These are phyloP conservation scores for Bicyclus anynana DNA, from an alignment of 1,140 invertebrate species.

Conservation along the genomic window DNA sequence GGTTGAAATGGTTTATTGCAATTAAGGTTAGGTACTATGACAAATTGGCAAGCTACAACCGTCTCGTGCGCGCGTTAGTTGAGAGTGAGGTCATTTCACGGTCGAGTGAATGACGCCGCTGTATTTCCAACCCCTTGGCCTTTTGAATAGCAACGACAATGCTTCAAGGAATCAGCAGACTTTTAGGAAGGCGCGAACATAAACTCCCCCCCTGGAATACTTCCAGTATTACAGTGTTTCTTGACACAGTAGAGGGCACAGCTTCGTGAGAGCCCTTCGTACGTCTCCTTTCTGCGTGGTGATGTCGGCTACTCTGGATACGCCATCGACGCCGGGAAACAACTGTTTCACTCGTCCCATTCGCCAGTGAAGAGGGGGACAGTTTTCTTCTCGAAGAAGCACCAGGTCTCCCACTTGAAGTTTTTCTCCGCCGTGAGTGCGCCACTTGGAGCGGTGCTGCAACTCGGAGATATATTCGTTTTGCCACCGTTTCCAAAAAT, in stretches of 20 bases:
- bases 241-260: not conserved
- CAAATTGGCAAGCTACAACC: too few relatives aligned
- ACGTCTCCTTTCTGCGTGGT: not conserved
- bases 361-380: not conserved
- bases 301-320: constrained; percentile 28
- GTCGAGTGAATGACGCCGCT: too few relatives aligned
- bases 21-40: too few relatives aligned
- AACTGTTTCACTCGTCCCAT: constrained; percentile 32
- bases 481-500: constrained; percentile 33
- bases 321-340: constrained; percentile 30
- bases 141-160: too few relatives aligned
- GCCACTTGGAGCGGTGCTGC: constrained; percentile 28
- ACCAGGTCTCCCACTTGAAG: constrained; percentile 29
- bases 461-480: constrained; percentile 26
- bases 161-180: too few relatives aligned
- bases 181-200: too few relatives aligned
- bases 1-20: too few relatives aligned
- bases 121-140: too few relatives aligned
- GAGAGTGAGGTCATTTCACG: too few relatives aligned
- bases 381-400: constrained; percentile 10
- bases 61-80: too few relatives aligned
- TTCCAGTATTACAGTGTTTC: too few relatives aligned
- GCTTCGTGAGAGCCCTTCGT: not conserved
- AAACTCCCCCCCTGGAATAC: too few relatives aligned
- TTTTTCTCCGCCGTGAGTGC: not conserved